A percentile compares a stretch with the other conserved stretches of the same genome.
Evolutionary conservation across 1,140 invertebrate genomes (phyloP).

Genomic region (Apocrypta bakeri): DNA sequence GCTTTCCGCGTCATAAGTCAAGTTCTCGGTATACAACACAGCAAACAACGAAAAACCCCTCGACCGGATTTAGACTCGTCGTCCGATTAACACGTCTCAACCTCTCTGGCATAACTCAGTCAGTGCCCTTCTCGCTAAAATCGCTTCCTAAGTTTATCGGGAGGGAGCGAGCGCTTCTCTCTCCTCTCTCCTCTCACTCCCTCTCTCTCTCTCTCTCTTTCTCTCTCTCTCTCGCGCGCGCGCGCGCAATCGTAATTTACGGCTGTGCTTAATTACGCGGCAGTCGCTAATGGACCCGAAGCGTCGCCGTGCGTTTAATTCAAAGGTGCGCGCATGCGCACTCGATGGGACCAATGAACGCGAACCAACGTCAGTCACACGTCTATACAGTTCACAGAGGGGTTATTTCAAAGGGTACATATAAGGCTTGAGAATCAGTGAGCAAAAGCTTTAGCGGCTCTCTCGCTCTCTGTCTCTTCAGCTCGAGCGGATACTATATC

Average conservation of each 20-base stretch:
- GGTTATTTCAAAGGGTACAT: background rate
- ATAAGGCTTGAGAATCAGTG: background rate
- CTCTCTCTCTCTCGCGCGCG: too few species aligned
- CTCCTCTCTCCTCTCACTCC: too few species aligned
- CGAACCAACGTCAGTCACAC: background rate
- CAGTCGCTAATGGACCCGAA: slow-evolving; percentile 61
- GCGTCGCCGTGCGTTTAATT: slow-evolving; percentile 57
- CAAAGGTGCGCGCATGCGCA: slow-evolving; percentile 48
- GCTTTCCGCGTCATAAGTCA: background rate
- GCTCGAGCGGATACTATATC: background rate
- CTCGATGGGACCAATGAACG: background rate
- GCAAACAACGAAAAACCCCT: background rate
- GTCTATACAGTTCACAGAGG: background rate
- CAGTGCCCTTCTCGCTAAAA: background rate
- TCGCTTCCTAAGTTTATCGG: slow-evolving; percentile 53
- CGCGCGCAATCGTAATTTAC: slow-evolving; percentile 60
- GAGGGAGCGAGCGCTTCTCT: too few species aligned
- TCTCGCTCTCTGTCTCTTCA: too few species aligned
- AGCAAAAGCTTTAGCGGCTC: background rate
- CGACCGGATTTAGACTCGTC: background rate
- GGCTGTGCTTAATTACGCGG: slow-evolving; percentile 61
- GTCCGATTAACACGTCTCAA: background rate
- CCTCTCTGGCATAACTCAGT: background rate
- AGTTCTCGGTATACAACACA: background rate
- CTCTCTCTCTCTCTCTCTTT: too few species aligned